Evolutionary conservation across 2,797 vertebrate species (phyloP), one percentile per base, ranked within the genome.

Genomic region (Myiothlypis chrysogaster): DNA sequence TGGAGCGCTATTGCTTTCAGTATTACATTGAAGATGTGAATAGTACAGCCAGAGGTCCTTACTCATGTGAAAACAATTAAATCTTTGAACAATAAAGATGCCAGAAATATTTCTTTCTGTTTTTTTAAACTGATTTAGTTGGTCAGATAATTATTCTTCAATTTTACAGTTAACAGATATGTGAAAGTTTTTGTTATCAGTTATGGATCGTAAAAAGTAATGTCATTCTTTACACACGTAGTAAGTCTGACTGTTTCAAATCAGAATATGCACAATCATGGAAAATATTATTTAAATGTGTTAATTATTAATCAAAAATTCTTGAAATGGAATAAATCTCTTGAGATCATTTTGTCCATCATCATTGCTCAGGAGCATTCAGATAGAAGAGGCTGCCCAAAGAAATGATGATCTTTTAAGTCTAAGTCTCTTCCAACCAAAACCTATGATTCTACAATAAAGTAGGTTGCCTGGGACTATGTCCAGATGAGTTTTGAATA

Each of bases 381-480:
- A 44, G 9, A 66, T 1, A 55, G 27, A 43, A 11, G 14, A 85
- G 8, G 5, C 24, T 59, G 12, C 6, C 24, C 7, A 35, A 56
- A 50, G 13, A 79, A 9, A n/a, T 37, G 5, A 28, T 24, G 23
- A 12, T 17, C 6, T 50, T 41, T 28, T 8, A 18, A 2, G 2
- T 64, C 9, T 14, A 17, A 2, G 3, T 65, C 9, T 72, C n/a
- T 57, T 57, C 24, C 5, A 15, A 71, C 2, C 4, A 34, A 64
- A 50, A 37, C 15, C 7, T 24, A 13, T 35, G 9, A 30, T 22
- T 78, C 30, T 27, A 3, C 3, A 3, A 37, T 17, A n/a, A 11
- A 17, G 3, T 5, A 57, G 14, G 21, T 46, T 70, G 21, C 7
- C 25, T 10, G 8, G 7, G 19, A 56, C 8, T 3, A 0, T 24